These are phyloP conservation scores for Pseudochirops cupreus DNA, from an alignment of 2,797 vertebrate genomes.

Conservation along the genomic window DNA sequence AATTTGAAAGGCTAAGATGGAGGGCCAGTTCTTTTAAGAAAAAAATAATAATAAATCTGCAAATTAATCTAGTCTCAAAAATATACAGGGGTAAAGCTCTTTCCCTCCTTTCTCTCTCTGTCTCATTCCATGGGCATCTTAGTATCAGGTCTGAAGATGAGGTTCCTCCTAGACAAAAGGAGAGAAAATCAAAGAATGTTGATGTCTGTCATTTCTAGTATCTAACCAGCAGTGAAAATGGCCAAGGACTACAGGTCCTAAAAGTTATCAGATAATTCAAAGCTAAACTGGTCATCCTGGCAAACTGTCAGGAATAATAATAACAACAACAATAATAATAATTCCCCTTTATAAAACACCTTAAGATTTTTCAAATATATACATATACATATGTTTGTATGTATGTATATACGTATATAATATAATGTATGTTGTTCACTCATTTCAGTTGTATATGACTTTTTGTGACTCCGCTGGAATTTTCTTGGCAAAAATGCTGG, in stretches of 20 bases:
- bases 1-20: not conserved
- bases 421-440: not conserved
- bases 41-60: not conserved
- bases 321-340: conserved; percentile 46
- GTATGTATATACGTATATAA: not conserved
- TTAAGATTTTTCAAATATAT: not conserved
- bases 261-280: conserved; percentile 99
- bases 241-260: conserved; percentile 97
- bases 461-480: not conserved
- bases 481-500: too few species aligned
- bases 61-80: too few species aligned
- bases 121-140: not conserved
- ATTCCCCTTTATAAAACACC: conserved; percentile 34
- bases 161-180: not conserved
- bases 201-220: conserved; percentile 98
- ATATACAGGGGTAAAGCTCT: not conserved
- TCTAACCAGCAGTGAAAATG: conserved; percentile 99
- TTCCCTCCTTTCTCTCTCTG: not conserved
- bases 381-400: not conserved
- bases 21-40: not conserved
- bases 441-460: not conserved
- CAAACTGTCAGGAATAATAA: conserved; percentile 87
- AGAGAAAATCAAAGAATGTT: conserved; percentile 94
- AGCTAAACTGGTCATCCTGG: conserved; percentile 89
- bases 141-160: not conserved